Evolutionary conservation across 2,113 vertebrate genomes (phyloP).

Genomic region (Fregetta grallaria): DNA sequence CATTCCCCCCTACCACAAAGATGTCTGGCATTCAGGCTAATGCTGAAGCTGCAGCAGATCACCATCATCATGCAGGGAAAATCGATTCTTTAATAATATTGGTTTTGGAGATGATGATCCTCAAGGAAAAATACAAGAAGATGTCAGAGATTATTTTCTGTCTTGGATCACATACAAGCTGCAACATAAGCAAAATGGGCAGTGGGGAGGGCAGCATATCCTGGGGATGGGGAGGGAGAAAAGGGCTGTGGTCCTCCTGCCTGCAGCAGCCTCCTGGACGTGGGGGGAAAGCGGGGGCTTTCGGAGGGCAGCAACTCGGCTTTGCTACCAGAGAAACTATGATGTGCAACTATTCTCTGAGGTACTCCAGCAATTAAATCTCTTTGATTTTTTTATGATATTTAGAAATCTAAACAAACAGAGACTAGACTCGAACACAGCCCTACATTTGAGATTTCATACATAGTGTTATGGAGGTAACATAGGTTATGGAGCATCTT

Average conservation of each 20-base stretch:
- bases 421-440: neutral
- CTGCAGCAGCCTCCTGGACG: neutral
- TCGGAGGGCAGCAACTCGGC: fast-evolving
- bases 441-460: neutral
- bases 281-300: fast-evolving
- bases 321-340: neutral
- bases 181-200: neutral
- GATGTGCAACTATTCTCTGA: neutral
- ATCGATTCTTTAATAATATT: neutral
- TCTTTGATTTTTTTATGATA: neutral
- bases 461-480: neutral
- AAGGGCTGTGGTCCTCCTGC: neutral
- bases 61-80: neutral
- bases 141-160: neutral
- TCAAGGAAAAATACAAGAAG: neutral
- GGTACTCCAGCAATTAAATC: neutral
- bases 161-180: neutral
- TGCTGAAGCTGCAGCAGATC: neutral
- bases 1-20: neutral
- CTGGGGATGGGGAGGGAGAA: neutral
- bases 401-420: neutral
- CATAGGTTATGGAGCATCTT: neutral
- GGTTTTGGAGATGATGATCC: neutral
- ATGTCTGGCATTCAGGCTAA: neutral
- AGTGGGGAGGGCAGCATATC: neutral